Evolutionary conservation across 2,888 invertebrate genomes (phyloP).

Genomic region (Formica aserva): DNA sequence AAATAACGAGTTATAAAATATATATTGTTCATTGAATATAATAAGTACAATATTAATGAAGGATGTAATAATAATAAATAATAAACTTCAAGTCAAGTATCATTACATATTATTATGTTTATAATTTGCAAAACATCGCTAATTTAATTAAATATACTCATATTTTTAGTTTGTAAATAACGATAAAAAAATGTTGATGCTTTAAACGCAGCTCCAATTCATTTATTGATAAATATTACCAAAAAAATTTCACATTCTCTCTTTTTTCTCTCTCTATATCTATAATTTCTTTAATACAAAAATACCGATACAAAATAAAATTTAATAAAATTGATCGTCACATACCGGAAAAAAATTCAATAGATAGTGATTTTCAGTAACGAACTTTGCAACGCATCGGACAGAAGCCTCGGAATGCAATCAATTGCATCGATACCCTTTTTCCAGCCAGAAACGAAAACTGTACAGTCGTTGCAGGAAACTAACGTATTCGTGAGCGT

Average conservation of each 20-base stretch:
- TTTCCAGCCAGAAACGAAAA: slow-evolving; percentile 35
- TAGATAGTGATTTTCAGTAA: slow-evolving; percentile 72
- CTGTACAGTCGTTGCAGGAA: slow-evolving; percentile 36
- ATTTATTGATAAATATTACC: neutral
- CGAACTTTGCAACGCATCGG: slow-evolving; percentile 61
- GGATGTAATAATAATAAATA: neutral
- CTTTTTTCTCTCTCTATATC: neutral
- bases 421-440: slow-evolving; percentile 47
- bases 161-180: neutral
- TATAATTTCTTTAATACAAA: neutral
- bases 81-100: neutral
- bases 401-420: slow-evolving; percentile 46
- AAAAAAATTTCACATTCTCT: neutral
- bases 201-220: neutral
- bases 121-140: neutral
- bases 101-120: neutral
- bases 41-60: neutral
- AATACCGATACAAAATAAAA: slow-evolving; percentile 54
- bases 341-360: slow-evolving; percentile 44
- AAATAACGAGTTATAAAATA: neutral
- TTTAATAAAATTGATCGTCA: slow-evolving; percentile 60
- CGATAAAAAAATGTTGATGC: neutral
- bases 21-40: neutral
- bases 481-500: slow-evolving; percentile 29
- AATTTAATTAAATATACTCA: neutral